Conservation (phyloP, 30 jellyfish, hydroid and myxozoan species). For the Hydractinia echinata region DNA sequence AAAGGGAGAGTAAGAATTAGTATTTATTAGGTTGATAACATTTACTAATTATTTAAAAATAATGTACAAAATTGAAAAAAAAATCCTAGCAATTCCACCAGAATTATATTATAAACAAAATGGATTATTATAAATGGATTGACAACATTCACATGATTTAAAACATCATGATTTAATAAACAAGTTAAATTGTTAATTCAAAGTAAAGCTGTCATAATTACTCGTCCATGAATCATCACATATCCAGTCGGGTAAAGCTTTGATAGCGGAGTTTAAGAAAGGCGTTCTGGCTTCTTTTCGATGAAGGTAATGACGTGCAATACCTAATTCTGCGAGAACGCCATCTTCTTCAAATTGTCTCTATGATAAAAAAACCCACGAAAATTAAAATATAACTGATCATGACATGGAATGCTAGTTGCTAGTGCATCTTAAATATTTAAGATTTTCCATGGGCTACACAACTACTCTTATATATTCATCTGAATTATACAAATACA, state of each 20-base stretch:
- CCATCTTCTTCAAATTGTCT: neutral
- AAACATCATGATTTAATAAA: too few relatives aligned
- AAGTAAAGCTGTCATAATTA: slow-evolving; percentile 62
- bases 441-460: too few relatives aligned
- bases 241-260: slow-evolving; percentile 72
- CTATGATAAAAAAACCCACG: neutral
- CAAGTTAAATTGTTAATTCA: neutral
- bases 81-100: too few relatives aligned
- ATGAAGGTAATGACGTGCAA: slow-evolving; percentile 75
- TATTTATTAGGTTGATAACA: too few relatives aligned
- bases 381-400: slow-evolving; percentile 43
- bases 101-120: too few relatives aligned
- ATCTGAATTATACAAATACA: too few relatives aligned
- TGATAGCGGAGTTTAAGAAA: slow-evolving; percentile 30
- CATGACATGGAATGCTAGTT: slow-evolving; percentile 42
- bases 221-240: slow-evolving; percentile 73
- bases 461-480: too few relatives aligned
- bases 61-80: too few relatives aligned
- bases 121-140: too few relatives aligned
- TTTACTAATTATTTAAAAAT: too few relatives aligned
- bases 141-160: too few relatives aligned
- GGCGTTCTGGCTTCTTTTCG: slow-evolving; percentile 68
- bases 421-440: neutral
- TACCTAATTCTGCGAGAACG: slow-evolving; percentile 57
- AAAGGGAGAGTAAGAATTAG: too few relatives aligned